These are phyloP conservation scores for Saguinus imperator DNA, from an alignment of 2,113 vertebrate species.

Conservation along the genomic window DNA sequence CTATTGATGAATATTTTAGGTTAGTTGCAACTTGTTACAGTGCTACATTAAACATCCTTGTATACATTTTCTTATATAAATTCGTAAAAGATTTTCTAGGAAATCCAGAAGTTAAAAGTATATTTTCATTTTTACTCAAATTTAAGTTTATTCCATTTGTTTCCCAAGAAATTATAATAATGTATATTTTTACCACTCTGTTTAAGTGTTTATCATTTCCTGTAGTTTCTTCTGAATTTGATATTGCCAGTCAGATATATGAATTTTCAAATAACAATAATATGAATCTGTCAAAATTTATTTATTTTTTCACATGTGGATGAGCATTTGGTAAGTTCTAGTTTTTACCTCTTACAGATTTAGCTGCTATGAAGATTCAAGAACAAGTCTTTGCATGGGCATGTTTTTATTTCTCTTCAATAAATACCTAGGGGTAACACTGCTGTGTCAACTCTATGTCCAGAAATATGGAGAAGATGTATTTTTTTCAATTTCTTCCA, in stretches of 20 bases:
- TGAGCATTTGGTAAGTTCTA: neutral
- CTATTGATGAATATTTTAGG: neutral
- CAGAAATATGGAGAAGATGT: neutral
- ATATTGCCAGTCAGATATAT: neutral
- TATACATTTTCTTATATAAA: neutral
- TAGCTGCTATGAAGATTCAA: neutral
- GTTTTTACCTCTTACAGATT: neutral
- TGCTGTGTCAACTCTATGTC: neutral
- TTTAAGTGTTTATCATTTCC: neutral
- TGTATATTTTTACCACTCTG: neutral
- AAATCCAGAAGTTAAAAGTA: neutral
- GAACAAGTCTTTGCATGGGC: neutral
- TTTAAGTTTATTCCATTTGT: constrained; percentile 10
- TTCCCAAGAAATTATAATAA: neutral
- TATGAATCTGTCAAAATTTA: neutral
- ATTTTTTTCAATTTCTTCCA: neutral
- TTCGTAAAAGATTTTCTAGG: neutral
- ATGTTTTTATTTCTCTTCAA: constrained; percentile 1
- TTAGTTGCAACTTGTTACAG: neutral
- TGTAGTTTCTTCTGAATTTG: neutral
- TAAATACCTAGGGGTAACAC: neutral
- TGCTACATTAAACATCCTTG: neutral
- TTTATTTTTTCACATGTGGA: neutral
- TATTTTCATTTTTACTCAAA: constrained; percentile 8
- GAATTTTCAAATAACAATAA: constrained; percentile 11